Conservation (phyloP, 2,888 invertebrate genomes). For the Epinotia nisella region DNA sequence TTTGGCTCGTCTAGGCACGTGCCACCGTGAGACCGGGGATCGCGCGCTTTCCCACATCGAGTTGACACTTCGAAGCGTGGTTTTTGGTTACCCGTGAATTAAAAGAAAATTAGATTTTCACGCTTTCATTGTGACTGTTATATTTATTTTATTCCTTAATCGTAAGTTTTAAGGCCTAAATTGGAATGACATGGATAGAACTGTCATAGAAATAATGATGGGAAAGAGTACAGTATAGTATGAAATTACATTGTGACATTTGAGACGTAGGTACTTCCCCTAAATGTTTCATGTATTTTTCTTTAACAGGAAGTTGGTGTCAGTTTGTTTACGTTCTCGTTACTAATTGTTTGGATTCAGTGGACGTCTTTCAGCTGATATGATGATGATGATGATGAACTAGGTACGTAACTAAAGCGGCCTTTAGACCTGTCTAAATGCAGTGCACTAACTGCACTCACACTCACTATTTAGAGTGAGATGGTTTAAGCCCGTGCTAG, state of each 20-base stretch:
- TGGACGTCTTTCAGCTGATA: no score
- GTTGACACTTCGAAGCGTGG: slow-evolving; percentile 16
- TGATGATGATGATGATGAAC: no score
- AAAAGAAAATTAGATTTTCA: slow-evolving; percentile 22
- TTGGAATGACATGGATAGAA: neutral
- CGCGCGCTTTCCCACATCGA: slow-evolving; percentile 65
- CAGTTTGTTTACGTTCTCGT: slow-evolving; percentile 7
- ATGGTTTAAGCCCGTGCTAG: no score
- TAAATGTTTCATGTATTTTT: neutral
- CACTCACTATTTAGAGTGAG: no score
- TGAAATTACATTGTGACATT: neutral
- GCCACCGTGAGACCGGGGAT: slow-evolving; percentile 64
- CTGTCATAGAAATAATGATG: neutral
- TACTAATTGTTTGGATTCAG: neutral
- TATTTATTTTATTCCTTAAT: neutral
- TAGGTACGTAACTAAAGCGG: no score
- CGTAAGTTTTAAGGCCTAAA: neutral
- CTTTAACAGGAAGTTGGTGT: neutral
- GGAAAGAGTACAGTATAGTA: neutral
- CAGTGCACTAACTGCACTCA: no score
- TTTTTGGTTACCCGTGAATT: slow-evolving; percentile 22
- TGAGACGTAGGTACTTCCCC: neutral
- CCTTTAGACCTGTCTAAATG: no score
- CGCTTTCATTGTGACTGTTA: neutral
- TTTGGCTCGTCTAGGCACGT: slow-evolving; percentile 42